Evolutionary conservation across 2,113 vertebrate genomes (phyloP), one percentile per base, ranked within the genome.

Genomic region (Pitta sordida): DNA sequence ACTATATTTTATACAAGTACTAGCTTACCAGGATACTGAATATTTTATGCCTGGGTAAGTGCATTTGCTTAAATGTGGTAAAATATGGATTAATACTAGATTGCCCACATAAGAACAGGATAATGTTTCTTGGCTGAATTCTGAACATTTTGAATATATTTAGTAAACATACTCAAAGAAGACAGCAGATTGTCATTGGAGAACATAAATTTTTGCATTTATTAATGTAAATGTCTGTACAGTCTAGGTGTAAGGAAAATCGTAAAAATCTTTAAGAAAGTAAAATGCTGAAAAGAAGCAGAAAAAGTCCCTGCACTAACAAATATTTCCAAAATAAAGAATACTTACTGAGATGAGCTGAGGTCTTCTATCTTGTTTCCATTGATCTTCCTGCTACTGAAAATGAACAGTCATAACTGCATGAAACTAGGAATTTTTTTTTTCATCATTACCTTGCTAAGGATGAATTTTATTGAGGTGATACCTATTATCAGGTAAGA

Each of bases 71-170:
- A 39, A 65, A 92, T 79, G 62, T 51, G 11, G 59, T 59, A 87
- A 92, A 95, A 91, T 93, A 70, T 77, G 59, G 46, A 91, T 94
- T 95, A 83, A 81, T 67, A 77, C 6, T 76, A 65, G 63, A 70
- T 59, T 88, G 29, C 5, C 65, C 15, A 80, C 13, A 22, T 59
- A 78, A 82, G 43, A 78, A 81, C 51, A 82, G 24, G 12, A 59
- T 64, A 56, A 37, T n/a, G 1, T 55, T 87, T 73, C 59, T 89
- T 89, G 10, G 46, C 22, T 58, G 65, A 78, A 82, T 71, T 83
- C 74, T 82, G 51, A 88, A 62, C 10, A 51, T 65, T 79, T 79
- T 53, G 4, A 89, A 74, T 53, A 7, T 24, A 56, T 88, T 81
- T 88, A 37, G 24, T 59, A 94, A 88, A 90, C 17, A 37, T 74